These are phyloP conservation scores for Trachelus stipa DNA, from an alignment of 2,888 invertebrate genomes.

Conservation along the genomic window DNA sequence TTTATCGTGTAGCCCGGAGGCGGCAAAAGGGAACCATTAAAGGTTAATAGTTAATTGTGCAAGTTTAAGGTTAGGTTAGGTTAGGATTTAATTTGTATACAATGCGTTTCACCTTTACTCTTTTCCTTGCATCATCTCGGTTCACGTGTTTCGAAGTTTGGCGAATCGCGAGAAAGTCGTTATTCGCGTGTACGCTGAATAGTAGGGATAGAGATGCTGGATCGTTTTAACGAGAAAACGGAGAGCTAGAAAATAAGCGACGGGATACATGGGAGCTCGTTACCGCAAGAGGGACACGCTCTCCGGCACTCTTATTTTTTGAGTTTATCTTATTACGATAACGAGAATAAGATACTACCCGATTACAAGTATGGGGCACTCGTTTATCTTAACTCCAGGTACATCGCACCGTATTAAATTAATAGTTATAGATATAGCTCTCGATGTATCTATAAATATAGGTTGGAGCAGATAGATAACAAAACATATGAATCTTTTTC, in stretches of 20 bases:
- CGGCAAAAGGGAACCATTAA: not conserved
- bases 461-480: not conserved
- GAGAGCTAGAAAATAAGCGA: slow-evolving; percentile 51
- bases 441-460: not conserved
- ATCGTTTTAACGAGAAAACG: not conserved
- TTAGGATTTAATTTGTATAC: not conserved
- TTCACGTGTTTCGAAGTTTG: not conserved
- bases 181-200: not conserved
- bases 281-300: slow-evolving; percentile 51
- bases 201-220: not conserved
- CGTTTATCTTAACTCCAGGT: not conserved
- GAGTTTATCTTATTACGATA: slow-evolving; percentile 23
- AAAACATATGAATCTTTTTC: not conserved
- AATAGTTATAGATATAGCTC: not conserved
- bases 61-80: not conserved
- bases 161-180: not conserved
- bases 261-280: slow-evolving; percentile 62
- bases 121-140: not conserved
- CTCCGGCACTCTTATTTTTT: slow-evolving; percentile 39
- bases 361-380: not conserved
- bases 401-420: not conserved
- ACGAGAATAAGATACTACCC: slow-evolving; percentile 50
- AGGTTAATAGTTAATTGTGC: not conserved
- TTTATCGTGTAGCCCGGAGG: not conserved
- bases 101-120: not conserved